Evolutionary conservation across 1,140 invertebrate genomes (phyloP).

Genomic region (Heliconius nattereri): DNA sequence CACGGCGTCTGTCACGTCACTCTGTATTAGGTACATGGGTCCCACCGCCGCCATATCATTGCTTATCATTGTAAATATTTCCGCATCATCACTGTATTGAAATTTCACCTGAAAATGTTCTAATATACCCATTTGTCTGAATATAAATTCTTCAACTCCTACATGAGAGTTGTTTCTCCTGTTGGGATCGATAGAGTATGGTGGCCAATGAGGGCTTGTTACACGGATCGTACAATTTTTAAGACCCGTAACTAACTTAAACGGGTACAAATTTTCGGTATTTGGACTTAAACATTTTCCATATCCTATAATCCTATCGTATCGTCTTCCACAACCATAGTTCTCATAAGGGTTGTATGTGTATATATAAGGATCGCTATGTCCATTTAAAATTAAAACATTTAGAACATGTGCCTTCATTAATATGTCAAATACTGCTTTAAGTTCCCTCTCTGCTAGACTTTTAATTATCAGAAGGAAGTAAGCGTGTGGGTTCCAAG

Average conservation of each 20-base stretch:
- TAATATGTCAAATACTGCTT: conserved; percentile 47
- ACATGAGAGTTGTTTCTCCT: not conserved
- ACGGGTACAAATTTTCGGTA: conserved; percentile 21
- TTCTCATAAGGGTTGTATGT: conserved; percentile 61
- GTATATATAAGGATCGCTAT: conserved; percentile 42
- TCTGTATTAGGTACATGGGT: conserved; percentile 48
- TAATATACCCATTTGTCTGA: conserved; percentile 46
- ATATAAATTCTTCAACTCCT: conserved; percentile 57
- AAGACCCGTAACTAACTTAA: conserved; percentile 27
- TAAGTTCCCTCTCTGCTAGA: conserved; percentile 29
- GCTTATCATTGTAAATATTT: conserved; percentile 46
- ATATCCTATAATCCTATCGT: conserved; percentile 40
- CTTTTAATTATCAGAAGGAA: conserved; percentile 45
- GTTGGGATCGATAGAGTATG: conserved; percentile 44
- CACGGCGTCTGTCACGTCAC: conserved; percentile 46
- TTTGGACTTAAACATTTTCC: conserved; percentile 38
- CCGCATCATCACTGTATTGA: conserved; percentile 42
- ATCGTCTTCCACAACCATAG: conserved; percentile 49
- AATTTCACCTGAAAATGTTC: conserved; percentile 54
- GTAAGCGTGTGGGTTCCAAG: conserved; percentile 45
- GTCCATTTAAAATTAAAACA: conserved; percentile 47
- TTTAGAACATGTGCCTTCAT: conserved; percentile 45
- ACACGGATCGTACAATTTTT: conserved; percentile 17
- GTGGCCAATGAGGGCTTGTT: conserved; percentile 50
- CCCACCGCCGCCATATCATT: conserved; percentile 47